phyloP scores from a whole-genome alignment of 2,113 vertebrate genomes.

The Zingel zingel region DNA sequence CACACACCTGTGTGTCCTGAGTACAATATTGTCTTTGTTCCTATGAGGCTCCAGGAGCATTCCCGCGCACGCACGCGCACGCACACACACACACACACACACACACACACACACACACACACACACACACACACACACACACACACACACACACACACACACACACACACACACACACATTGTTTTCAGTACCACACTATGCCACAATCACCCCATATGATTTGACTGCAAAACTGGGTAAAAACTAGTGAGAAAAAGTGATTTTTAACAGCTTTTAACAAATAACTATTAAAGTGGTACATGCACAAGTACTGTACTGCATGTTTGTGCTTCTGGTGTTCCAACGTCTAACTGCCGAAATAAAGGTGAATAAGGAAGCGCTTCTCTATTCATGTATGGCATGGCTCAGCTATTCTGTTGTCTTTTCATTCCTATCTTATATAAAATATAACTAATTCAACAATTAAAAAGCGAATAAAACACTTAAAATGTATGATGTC shows the following conservation, averaged over 20 bases:
- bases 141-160: not conserved
- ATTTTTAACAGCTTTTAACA: not conserved
- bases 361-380: not conserved
- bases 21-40: conserved; percentile 70
- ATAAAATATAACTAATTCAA: not conserved
- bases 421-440: not conserved
- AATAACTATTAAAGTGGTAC: too few relatives aligned
- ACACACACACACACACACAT: too few relatives aligned
- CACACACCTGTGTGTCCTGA: conserved; percentile 59
- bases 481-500: not conserved
- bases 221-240: not conserved
- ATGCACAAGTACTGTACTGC: not conserved
- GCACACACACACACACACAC: not conserved
- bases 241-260: not conserved
- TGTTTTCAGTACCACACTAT: not conserved
- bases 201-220: too few relatives aligned
- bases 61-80: too few relatives aligned
- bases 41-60: conserved; percentile 35
- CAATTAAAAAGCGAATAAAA: not conserved
- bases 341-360: not conserved
- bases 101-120: not conserved
- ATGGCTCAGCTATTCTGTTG: not conserved
- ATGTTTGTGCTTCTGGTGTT: not conserved
- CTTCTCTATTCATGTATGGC: not conserved
- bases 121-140: too few relatives aligned